These are phyloP conservation scores for Setophaga petechia DNA, from an alignment of 2,113 vertebrate genomes.

Conservation along the genomic window DNA sequence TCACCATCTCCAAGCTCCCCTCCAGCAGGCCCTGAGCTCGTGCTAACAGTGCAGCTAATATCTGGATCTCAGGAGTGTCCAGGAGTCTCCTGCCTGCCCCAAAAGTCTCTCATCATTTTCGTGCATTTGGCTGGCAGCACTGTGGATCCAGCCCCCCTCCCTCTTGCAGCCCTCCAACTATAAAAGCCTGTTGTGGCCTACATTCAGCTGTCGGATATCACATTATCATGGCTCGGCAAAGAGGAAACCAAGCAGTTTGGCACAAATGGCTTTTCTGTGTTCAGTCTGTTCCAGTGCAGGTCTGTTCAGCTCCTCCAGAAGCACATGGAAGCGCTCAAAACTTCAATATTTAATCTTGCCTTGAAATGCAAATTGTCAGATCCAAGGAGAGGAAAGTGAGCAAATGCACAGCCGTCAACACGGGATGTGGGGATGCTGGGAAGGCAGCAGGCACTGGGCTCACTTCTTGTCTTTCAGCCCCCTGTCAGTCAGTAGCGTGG, in stretches of 20 bases:
- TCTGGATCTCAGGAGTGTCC: neutral
- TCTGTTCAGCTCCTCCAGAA: slow-evolving; percentile 46
- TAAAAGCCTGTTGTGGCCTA: slow-evolving; percentile 44
- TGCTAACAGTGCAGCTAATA: neutral
- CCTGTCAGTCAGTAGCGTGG: neutral
- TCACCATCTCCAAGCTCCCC: neutral
- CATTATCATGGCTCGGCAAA: slow-evolving; percentile 56
- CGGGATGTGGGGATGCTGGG: accelerated
- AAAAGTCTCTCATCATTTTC: neutral
- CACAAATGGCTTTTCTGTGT: slow-evolving; percentile 69
- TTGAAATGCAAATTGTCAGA: slow-evolving; percentile 58
- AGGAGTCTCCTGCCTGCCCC: neutral
- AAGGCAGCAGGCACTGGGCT: neutral
- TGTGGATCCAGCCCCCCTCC: neutral
- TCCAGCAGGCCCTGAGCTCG: neutral
- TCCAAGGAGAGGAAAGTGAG: slow-evolving; percentile 12
- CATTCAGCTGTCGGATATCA: slow-evolving; percentile 60
- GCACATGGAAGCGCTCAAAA: slow-evolving; percentile 53
- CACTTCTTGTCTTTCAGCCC: neutral
- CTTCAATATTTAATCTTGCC: slow-evolving; percentile 70
- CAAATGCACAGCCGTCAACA: accelerated
- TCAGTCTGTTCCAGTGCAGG: slow-evolving; percentile 26
- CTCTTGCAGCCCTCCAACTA: neutral
- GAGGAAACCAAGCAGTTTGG: slow-evolving; percentile 65
- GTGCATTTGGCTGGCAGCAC: neutral